Conservation (phyloP, 2,888 invertebrate species). For the Ashinkailepas kermadecensis region DNA sequence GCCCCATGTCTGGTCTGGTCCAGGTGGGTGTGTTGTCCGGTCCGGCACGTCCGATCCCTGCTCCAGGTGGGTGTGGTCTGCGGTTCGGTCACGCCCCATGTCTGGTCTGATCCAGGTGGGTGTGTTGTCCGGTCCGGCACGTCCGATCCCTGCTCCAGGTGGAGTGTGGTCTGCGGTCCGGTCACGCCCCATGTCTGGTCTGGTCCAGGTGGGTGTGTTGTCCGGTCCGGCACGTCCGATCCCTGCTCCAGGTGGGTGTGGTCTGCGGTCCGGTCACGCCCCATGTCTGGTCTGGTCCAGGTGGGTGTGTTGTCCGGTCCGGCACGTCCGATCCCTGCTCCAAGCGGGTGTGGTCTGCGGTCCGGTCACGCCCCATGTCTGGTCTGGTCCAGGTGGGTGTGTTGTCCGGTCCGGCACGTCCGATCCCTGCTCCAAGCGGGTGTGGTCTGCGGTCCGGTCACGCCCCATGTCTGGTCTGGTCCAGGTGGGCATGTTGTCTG, state of each 20-base stretch:
- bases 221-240: background rate
- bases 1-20: background rate
- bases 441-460: background rate
- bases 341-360: slow-evolving; percentile 54
- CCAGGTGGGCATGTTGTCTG: too few species aligned
- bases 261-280: background rate
- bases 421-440: too few species aligned
- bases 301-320: slow-evolving; percentile 5
- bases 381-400: slow-evolving; percentile 43
- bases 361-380: background rate
- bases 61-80: slow-evolving; percentile 43
- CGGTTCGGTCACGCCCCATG: too few species aligned
- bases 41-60: background rate
- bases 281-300: background rate
- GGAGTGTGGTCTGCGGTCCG: too few species aligned
- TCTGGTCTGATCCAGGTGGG: background rate
- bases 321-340: slow-evolving; percentile 63
- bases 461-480: background rate
- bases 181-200: background rate
- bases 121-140: background rate
- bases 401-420: too few species aligned
- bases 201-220: slow-evolving; percentile 19
- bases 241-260: slow-evolving; percentile 58
- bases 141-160: slow-evolving; percentile 44
- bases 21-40: slow-evolving; percentile 13